Percentiles rank a stretch among this genome's conserved stretches.
phyloP scores from a whole-genome alignment of 2,797 vertebrate genomes.

The Rhyacichthys aspro region DNA sequence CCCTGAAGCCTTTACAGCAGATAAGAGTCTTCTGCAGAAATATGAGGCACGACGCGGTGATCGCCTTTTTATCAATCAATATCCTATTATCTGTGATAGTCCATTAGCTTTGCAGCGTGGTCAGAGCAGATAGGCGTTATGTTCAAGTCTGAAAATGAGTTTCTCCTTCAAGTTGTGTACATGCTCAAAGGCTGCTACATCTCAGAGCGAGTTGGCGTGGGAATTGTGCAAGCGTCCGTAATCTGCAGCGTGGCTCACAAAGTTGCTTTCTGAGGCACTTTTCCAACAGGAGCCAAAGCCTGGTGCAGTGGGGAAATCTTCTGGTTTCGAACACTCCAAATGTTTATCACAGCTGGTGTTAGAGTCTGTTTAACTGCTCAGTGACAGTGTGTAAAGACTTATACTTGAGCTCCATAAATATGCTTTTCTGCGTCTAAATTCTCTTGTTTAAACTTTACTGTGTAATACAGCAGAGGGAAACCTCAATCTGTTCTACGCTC shows the following conservation, averaged over 20 bases:
- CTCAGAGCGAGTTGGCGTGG: slow-evolving; percentile 7
- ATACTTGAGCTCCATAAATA: slow-evolving; percentile 5
- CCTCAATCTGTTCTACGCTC: neutral
- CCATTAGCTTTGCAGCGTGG: slow-evolving; percentile 15
- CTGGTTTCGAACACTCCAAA: neutral
- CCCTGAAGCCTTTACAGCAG: slow-evolving; percentile 20
- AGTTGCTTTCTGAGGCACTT: slow-evolving; percentile 23
- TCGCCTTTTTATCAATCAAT: slow-evolving; percentile 47
- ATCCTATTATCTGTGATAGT: slow-evolving; percentile 35
- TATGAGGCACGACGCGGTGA: neutral
- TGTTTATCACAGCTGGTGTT: slow-evolving; percentile 2
- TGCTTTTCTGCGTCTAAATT: neutral
- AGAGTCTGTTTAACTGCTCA: slow-evolving; percentile 2
- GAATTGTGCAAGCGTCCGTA: slow-evolving; percentile 9
- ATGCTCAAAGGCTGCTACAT: neutral
- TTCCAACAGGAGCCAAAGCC: slow-evolving; percentile 22
- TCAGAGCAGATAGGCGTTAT: slow-evolving; percentile 17
- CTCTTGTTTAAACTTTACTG: neutral
- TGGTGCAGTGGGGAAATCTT: slow-evolving; percentile 19
- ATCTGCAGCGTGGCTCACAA: slow-evolving; percentile 17
- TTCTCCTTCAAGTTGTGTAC: slow-evolving; percentile 6
- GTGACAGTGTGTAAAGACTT: neutral
- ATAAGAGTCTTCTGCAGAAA: slow-evolving; percentile 12
- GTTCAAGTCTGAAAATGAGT: slow-evolving; percentile 2
- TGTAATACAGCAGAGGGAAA: neutral